Base-by-base conservation (phyloP, 2,113 vertebrate species). In the Craseonycteris thonglongyai region DNA sequence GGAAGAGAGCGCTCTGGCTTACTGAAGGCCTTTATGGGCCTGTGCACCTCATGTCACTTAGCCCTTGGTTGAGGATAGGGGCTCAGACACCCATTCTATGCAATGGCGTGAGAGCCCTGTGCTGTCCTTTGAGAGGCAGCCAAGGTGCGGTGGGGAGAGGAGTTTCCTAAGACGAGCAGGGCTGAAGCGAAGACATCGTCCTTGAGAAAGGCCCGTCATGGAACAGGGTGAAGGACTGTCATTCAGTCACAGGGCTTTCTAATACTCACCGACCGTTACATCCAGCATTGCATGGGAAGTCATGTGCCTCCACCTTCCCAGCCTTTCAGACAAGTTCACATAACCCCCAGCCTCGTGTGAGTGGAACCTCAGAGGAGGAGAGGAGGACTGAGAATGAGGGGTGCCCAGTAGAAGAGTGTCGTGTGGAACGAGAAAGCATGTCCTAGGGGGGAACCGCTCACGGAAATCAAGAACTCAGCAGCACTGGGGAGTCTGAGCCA, bases 71-170 rank as follows among this genome's bases (percentile, higher is more conserved):
- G 71, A 18, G 5, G 33, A 14, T 35, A 22, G 18, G 26, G 26
- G 42, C 42, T 8, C 7, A 81, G 47, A 47, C 18, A 81, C 10
- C 15, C 75, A 2, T 35, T 35, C 16, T 12, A 2, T 11, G 28
- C 13, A 42, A 7, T 21, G n/a, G 45, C 22, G 75, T 66, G 10
- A 40, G 74, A 88, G 33, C 11, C 30, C 72, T 45, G 22, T 59
- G 56, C 7, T 65, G 40, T 78, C 56, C 82, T 45, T 49, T 63
- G 38, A 95, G 56, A 92, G 68, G 15, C 13, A 87, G 42, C 45
- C 35, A 82, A 40, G 24, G 10, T 47, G 0, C 13, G 40, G 3
- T 1, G 13, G 24, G 63, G 18, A 47, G 54, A 76, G 11, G 40
- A 79, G 19, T 9, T 56, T 47, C 12, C 26, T 19, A 13, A 80